Evolutionary conservation across 1,140 invertebrate species (phyloP).

Genomic region (Cotesia vestalis): DNA sequence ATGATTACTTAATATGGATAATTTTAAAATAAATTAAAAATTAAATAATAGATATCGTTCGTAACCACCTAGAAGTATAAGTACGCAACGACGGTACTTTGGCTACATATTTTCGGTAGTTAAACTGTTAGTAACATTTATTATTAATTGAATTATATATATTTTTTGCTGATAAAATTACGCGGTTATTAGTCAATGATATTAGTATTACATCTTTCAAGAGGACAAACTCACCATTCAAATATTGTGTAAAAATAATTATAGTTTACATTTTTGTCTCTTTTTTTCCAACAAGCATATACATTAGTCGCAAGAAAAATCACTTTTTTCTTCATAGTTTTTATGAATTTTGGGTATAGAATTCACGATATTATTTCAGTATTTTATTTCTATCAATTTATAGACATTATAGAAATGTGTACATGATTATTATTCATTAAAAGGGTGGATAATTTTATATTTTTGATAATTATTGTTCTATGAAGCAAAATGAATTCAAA

Average conservation of each 20-base stretch:
- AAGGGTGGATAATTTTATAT: constrained; percentile 20
- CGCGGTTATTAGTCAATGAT: constrained; percentile 41
- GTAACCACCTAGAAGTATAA: not conserved
- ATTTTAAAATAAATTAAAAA: no score
- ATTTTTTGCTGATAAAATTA: constrained; percentile 40
- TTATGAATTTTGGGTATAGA: constrained; percentile 47
- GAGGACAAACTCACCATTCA: constrained; percentile 18
- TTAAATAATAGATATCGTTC: no score
- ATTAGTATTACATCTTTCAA: constrained; percentile 40
- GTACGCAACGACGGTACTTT: constrained; percentile 13
- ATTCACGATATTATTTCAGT: constrained; percentile 44
- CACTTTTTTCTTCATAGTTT: not conserved
- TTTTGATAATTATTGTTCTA: not conserved
- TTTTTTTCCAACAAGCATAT: not conserved
- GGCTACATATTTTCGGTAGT: constrained; percentile 33
- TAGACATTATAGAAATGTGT: constrained; percentile 37
- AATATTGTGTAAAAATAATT: constrained; percentile 40
- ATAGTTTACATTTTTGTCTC: constrained; percentile 29
- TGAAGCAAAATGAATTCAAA: no score
- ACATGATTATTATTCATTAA: not conserved
- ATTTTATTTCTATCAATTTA: constrained; percentile 25
- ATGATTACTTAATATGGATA: no score
- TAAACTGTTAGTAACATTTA: constrained; percentile 39
- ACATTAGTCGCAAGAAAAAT: constrained; percentile 20
- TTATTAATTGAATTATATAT: constrained; percentile 40